phyloP scores from a whole-genome alignment of 2,797 vertebrate species.

The Danio aesculapii region DNA sequence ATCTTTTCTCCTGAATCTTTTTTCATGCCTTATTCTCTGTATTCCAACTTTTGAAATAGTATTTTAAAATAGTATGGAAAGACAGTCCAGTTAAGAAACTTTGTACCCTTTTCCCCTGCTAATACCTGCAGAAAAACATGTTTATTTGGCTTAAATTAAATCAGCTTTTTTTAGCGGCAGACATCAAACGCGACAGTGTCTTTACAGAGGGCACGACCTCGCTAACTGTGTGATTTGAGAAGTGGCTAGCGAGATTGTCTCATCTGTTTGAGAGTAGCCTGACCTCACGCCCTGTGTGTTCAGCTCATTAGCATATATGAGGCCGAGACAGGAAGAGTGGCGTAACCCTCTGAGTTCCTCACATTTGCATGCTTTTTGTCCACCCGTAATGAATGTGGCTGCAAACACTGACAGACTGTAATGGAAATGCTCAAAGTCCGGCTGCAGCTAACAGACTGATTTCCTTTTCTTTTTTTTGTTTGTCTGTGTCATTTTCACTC shows the following conservation, averaged over 20 bases:
- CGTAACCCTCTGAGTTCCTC: constrained; percentile 76
- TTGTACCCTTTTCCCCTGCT: not conserved
- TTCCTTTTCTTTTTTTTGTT: constrained; percentile 78
- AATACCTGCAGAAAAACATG: constrained; percentile 11
- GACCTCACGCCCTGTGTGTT: constrained; percentile 73
- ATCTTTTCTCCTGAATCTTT: constrained; percentile 61
- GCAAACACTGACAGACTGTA: constrained; percentile 79
- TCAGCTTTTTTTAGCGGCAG: not conserved
- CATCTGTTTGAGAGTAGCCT: constrained; percentile 66
- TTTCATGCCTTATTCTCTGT: constrained; percentile 62
- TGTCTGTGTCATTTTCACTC: constrained; percentile 44
- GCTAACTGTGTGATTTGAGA: constrained; percentile 25
- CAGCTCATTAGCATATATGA: constrained; percentile 80
- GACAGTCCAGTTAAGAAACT: not conserved
- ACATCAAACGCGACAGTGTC: not conserved
- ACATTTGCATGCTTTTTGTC: constrained; percentile 83
- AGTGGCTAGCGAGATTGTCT: constrained; percentile 61
- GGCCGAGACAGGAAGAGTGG: constrained; percentile 72
- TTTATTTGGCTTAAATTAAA: constrained; percentile 22
- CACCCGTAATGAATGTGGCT: constrained; percentile 77
- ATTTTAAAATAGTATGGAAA: not conserved
- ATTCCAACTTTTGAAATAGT: constrained; percentile 43
- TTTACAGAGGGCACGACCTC: not conserved
- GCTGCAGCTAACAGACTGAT: constrained; percentile 91
- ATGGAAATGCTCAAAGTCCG: constrained; percentile 82